These are phyloP conservation scores for Capromys pilorides DNA, from an alignment of 2,797 vertebrate genomes.

Conservation along the genomic window DNA sequence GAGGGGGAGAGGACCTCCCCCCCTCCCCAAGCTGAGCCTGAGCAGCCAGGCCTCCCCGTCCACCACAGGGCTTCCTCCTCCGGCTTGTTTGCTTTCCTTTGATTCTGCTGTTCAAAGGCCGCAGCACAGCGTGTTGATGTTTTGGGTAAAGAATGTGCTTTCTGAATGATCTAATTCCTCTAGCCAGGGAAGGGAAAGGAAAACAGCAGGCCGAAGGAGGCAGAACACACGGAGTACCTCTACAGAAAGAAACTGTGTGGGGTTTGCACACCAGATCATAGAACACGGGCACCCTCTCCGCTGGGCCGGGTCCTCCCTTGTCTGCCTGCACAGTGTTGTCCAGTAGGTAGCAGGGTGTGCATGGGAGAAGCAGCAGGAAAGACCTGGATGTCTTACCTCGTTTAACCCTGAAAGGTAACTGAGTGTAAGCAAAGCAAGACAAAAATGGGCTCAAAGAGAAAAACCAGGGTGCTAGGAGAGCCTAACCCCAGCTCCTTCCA, in stretches of 20 bases:
- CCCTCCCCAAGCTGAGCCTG: not conserved
- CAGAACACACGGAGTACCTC: too few relatives aligned
- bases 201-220: not conserved
- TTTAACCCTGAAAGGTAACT: not conserved
- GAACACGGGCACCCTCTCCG: not conserved
- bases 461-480: not conserved
- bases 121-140: constrained; percentile 58
- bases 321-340: not conserved
- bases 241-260: not conserved
- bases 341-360: not conserved
- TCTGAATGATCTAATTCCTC: constrained; percentile 49
- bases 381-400: not conserved
- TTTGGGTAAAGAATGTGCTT: constrained; percentile 70
- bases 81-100: constrained; percentile 68
- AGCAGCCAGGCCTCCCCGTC: not conserved
- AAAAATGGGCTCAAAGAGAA: not conserved
- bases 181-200: not conserved
- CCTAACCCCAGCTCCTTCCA: not conserved
- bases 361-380: not conserved
- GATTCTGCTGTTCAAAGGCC: constrained; percentile 71
- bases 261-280: not conserved
- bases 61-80: constrained; percentile 3
- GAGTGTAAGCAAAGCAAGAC: not conserved
- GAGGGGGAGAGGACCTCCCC: rapidly evolving
- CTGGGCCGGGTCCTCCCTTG: not conserved